Conservation (phyloP, 2,113 vertebrate species). For the Stigmatopora nigra region DNA sequence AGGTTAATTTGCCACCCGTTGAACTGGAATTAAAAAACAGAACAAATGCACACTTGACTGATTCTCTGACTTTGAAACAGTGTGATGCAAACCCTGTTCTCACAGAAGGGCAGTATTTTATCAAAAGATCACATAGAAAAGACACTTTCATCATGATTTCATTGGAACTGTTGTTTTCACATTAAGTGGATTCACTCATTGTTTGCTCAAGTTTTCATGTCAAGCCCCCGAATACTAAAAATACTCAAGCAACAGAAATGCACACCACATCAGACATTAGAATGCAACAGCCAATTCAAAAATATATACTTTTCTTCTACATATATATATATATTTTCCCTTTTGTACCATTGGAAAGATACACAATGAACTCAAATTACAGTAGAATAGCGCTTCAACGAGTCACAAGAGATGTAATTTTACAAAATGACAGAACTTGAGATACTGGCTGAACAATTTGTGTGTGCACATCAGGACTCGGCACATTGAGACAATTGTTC, state of each 20-base stretch:
- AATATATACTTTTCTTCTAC: constrained; percentile 61
- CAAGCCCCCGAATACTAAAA: constrained; percentile 48
- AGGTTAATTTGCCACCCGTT: constrained; percentile 47
- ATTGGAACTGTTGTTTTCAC: constrained; percentile 24
- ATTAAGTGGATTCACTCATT: constrained; percentile 23
- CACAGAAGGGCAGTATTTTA: constrained; percentile 62
- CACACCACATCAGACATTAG: constrained; percentile 60
- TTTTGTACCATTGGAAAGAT: constrained; percentile 54
- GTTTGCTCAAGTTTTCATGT: constrained; percentile 22
- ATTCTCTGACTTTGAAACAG: constrained; percentile 29
- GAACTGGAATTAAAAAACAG: constrained; percentile 37
- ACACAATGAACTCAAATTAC: constrained; percentile 45
- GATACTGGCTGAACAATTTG: constrained; percentile 24
- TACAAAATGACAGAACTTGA: constrained; percentile 43
- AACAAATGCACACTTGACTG: constrained; percentile 19
- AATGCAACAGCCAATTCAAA: constrained; percentile 63
- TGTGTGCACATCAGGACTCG: constrained; percentile 37
- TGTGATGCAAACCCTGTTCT: constrained; percentile 21
- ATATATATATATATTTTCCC: constrained; percentile 27
- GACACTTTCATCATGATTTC: constrained; percentile 40
- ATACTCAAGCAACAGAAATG: constrained; percentile 53
- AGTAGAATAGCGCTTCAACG: constrained; percentile 30
- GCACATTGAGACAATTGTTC: constrained; percentile 23
- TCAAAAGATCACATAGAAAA: constrained; percentile 72
- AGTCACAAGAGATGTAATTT: constrained; percentile 43